Conservation (phyloP, 2,113 vertebrate species). For the Proterorhinus semilunaris region DNA sequence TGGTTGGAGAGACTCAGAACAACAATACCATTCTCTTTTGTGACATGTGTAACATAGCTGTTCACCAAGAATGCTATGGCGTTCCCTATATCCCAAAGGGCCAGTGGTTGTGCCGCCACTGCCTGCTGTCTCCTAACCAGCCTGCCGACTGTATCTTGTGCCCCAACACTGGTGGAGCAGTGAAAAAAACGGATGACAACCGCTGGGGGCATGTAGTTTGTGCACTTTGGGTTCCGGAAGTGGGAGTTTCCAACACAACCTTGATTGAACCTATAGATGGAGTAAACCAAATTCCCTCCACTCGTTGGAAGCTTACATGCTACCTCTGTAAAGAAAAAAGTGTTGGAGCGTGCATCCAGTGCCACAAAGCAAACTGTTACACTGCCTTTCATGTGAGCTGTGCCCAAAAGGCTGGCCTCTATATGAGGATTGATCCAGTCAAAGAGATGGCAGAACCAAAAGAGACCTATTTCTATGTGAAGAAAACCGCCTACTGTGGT, state of each 20-base stretch:
- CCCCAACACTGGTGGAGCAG: slow-evolving; percentile 93
- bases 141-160: slow-evolving; percentile 92
- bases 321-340: slow-evolving; percentile 98
- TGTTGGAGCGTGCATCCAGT: slow-evolving; percentile 97
- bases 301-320: slow-evolving; percentile 97
- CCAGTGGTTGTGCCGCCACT: slow-evolving; percentile 96
- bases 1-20: slow-evolving; percentile 94
- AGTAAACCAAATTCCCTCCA: slow-evolving; percentile 90
- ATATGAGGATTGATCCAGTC: slow-evolving; percentile 98
- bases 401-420: slow-evolving; percentile 91
- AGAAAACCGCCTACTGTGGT: slow-evolving; percentile 96
- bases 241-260: slow-evolving; percentile 95
- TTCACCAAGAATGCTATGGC: slow-evolving; percentile 99
- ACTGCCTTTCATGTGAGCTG: slow-evolving; percentile 98
- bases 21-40: slow-evolving; percentile 98
- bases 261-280: slow-evolving; percentile 98
- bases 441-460: slow-evolving; percentile 77
- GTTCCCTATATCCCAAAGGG: slow-evolving; percentile 97
- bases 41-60: slow-evolving; percentile 92
- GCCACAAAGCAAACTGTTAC: slow-evolving; percentile 98
- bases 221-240: slow-evolving; percentile 97
- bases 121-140: slow-evolving; percentile 86
- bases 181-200: slow-evolving; percentile 95
- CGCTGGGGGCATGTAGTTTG: slow-evolving; percentile 98
- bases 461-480: slow-evolving; percentile 86